Evolutionary conservation across 2,797 vertebrate species (phyloP), one percentile per base, ranked within the genome.

Genomic region (Arrhamphus sclerolepis): DNA sequence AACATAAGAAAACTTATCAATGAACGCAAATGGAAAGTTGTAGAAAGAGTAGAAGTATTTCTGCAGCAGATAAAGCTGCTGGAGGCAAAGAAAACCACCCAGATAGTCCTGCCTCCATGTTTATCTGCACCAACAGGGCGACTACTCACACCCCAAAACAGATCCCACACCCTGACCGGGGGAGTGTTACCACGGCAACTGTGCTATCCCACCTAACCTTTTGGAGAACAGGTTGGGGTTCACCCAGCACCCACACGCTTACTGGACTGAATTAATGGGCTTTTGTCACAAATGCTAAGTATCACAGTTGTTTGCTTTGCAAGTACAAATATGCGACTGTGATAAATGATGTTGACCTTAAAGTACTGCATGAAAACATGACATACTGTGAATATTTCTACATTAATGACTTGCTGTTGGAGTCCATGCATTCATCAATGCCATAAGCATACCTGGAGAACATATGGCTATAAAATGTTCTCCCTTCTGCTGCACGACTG

Each of bases 121-220:
- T 93, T 93, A 94, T 94, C 93, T 86, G 78, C 0, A 19, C 7
- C 49, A 34, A 46, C 88, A 83, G 75, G 72, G 78, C 60, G 28
- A 34, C 70, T 50, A 39, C 64, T 80, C 83, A 76, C 77, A 68
- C 80, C 65, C 87, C 57, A 3, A 26, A 29, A 50, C 28, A 47
- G 68, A 52, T 59, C 72, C 85, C 82, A 89, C 90, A 69, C 91
- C 91, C 91, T 72, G 76, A 82, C 72, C 21, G 46, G 72, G n/a
- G 64, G 64, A 79, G 70, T 21, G 78, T 86, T 67, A 40, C 79
- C 66, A 77, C 40, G 56, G 81, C 60, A 79, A 88, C 82, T 4
- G 22, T 2, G 53, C 17, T 5, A 56, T 58, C 62, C 64, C 71
- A 56, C 70, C 58, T 64, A 20, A 66, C 17, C 29, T 44, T 34